Conservation (phyloP, 2,113 vertebrate species). For the Tragulus kanchil region DNA sequence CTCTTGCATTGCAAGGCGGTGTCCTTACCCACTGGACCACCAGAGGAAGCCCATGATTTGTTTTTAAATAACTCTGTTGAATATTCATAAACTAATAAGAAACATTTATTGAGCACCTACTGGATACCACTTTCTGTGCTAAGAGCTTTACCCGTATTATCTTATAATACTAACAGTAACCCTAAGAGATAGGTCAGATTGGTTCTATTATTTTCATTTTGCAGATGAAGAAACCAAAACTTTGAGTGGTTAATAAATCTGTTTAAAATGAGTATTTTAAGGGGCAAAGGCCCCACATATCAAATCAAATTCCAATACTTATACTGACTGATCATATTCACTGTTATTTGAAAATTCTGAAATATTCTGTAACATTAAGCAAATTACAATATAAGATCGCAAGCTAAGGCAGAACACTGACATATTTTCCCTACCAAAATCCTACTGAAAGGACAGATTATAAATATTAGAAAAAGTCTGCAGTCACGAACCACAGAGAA, state of each 20-base stretch:
- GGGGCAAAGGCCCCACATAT: slow-evolving; percentile 33
- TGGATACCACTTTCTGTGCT: neutral
- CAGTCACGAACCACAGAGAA: slow-evolving; percentile 30
- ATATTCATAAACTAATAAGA: slow-evolving; percentile 49
- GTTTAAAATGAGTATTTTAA: slow-evolving; percentile 42
- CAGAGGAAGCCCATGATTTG: no score
- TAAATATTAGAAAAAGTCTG: neutral
- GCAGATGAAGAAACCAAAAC: neutral
- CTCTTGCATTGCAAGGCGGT: no score
- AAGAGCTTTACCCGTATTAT: neutral
- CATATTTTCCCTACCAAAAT: slow-evolving; percentile 16
- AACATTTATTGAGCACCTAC: slow-evolving; percentile 3
- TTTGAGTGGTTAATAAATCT: slow-evolving; percentile 32
- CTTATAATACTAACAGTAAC: slow-evolving; percentile 31
- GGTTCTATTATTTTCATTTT: slow-evolving; percentile 54
- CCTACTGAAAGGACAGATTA: neutral
- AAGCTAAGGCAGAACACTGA: neutral
- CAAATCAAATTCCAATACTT: slow-evolving; percentile 43
- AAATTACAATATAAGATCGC: neutral
- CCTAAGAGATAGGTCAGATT: neutral
- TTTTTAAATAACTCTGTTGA: slow-evolving; percentile 44
- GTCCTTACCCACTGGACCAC: no score
- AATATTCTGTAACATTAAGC: slow-evolving; percentile 23
- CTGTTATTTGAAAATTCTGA: slow-evolving; percentile 1
- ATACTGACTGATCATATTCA: neutral